Evolutionary conservation across 2,113 vertebrate species (phyloP).

Genomic region (Anoura caudifer): DNA sequence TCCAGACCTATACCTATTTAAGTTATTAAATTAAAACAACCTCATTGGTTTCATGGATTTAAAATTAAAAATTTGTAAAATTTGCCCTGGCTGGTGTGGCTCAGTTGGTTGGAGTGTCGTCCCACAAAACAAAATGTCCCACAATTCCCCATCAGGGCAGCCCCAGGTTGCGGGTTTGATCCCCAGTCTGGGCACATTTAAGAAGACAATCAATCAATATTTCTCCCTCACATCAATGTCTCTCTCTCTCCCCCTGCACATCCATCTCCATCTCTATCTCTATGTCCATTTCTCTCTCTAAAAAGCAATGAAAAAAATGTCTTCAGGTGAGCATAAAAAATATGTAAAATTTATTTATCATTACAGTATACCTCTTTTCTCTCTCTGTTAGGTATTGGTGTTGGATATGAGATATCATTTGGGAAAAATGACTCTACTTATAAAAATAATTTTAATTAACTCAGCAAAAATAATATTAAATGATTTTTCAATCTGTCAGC

Average conservation of each 20-base stretch:
- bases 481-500: neutral
- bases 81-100: too few relatives aligned
- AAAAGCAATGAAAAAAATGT: too few relatives aligned
- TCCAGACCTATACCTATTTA: neutral
- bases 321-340: neutral
- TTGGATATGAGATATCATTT: neutral
- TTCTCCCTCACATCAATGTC: too few relatives aligned
- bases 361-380: neutral
- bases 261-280: too few relatives aligned
- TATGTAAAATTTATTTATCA: neutral
- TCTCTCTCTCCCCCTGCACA: too few relatives aligned
- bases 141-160: too few relatives aligned
- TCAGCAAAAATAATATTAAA: neutral
- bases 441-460: constrained; percentile 25
- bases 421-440: neutral
- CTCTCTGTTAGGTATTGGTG: neutral
- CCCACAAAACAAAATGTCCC: too few relatives aligned
- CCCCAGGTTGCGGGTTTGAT: too few relatives aligned
- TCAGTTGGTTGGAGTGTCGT: too few relatives aligned
- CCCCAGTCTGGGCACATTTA: too few relatives aligned
- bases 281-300: too few relatives aligned
- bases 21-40: neutral
- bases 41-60: neutral
- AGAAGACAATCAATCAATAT: too few relatives aligned
- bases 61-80: neutral